Evolutionary conservation across 2,797 vertebrate genomes (phyloP).

Genomic region (Takifugu ocellatus): DNA sequence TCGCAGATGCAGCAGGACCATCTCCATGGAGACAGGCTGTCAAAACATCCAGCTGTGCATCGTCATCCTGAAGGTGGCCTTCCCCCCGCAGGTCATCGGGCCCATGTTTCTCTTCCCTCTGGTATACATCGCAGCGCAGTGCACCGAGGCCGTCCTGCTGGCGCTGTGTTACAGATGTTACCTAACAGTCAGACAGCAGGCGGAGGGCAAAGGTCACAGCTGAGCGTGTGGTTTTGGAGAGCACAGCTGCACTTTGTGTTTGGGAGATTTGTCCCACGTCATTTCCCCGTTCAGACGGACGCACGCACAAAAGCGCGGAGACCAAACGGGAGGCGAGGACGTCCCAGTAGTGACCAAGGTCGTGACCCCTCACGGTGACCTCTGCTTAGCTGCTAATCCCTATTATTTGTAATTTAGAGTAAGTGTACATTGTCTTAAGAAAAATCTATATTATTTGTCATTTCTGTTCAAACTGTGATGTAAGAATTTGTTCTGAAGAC

Average conservation of each 20-base stretch:
- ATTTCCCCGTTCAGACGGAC: constrained; percentile 31
- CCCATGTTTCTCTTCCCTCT: constrained; percentile 84
- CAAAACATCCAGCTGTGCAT: constrained; percentile 83
- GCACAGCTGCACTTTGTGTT: background rate
- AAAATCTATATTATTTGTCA: too few relatives aligned
- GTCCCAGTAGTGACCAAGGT: background rate
- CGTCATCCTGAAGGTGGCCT: constrained; percentile 79
- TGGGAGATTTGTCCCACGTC: background rate
- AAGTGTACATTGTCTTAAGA: too few relatives aligned
- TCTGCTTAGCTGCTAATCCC: too few relatives aligned
- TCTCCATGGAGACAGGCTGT: constrained; percentile 84
- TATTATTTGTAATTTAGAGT: too few relatives aligned
- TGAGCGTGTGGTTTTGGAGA: constrained; percentile 18
- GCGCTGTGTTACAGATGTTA: constrained; percentile 72
- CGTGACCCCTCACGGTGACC: too few relatives aligned
- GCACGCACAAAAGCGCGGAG: background rate
- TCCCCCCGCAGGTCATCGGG: constrained; percentile 73
- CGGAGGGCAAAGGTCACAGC: constrained; percentile 66
- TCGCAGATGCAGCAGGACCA: constrained; percentile 73
- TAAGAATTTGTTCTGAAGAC: too few relatives aligned
- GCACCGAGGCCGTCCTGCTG: constrained; percentile 77
- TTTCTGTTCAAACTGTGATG: too few relatives aligned
- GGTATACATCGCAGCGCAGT: constrained; percentile 80
- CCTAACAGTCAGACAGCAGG: constrained; percentile 55
- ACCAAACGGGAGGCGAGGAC: constrained; percentile 19